Base-by-base conservation (phyloP, 2,888 invertebrate genomes). In the Nomada hirtipes region DNA sequence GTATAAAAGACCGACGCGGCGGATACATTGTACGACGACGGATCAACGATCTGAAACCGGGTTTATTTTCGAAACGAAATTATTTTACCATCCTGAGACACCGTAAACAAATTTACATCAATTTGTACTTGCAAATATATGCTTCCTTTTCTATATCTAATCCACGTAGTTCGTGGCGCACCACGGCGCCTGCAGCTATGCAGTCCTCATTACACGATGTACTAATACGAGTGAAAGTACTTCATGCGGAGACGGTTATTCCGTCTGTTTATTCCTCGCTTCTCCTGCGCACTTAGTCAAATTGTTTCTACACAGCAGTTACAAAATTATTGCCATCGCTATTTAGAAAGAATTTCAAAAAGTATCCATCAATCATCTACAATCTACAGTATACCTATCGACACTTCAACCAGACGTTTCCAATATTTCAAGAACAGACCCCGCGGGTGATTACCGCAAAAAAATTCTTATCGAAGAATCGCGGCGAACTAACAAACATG, bases 71-170 rank as follows among this genome's bases (percentile, higher is more conserved):
- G 9, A 9, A 47, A n/a, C 20, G 47, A 44, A 7, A 20, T 47
- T 60, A 11, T 50, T 23, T 15, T 2, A 15, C 42, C 0, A 18
- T 13, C 4, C 4, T 44, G 61, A 72, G 63, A 80, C 63, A 36
- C 63, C 23, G 29, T 20, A 29, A 36, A 77, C 72, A 20, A 68
- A 52, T 77, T 77, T 72, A 63, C 71, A 77, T 77, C 63, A 77
- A 72, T 80, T 77, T 50, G 23, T 7, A 29, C 11, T 4, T 15
- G 47, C 26, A 53, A 64, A 57, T 59, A 52, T 7, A 60, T n/a
- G 72, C 72, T 68, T 52, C 36, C 42, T 61, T 42, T 57, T 63
- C 55, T 44, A 44, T 57, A 68, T 77, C 23, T 52, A 57, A 80
- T 68, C 71, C 55, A 20, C 79, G 29, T 13, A 11, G 23, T 47